These are phyloP conservation scores for Gasterosteus nipponicus DNA, from an alignment of 2,113 vertebrate species.

Conservation along the genomic window DNA sequence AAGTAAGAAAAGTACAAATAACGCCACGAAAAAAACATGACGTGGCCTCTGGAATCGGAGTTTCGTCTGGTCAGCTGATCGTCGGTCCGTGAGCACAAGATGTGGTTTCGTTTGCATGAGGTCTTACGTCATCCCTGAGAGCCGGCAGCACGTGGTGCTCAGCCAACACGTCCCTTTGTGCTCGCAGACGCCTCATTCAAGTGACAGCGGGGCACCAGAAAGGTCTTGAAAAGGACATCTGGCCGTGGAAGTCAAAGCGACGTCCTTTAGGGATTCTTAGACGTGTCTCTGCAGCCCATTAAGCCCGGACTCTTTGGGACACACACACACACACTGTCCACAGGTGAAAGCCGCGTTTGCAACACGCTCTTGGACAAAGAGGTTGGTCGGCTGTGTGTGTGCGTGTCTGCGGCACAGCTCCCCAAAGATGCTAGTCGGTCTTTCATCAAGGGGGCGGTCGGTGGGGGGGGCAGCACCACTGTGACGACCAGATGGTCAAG, in stretches of 20 bases:
- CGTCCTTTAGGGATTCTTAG: constrained; percentile 60
- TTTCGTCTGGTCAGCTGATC: constrained; percentile 44
- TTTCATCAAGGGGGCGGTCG: constrained; percentile 36
- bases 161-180: constrained; percentile 73
- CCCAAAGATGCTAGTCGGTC: constrained; percentile 58
- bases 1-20: neutral
- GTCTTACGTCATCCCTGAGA: constrained; percentile 73
- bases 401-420: constrained; percentile 39
- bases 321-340: constrained; percentile 57
- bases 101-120: constrained; percentile 70
- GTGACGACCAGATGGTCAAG: constrained; percentile 77
- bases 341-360: constrained; percentile 60
- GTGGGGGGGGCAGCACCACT: constrained; percentile 13
- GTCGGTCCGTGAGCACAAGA: constrained; percentile 42
- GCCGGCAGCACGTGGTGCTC: constrained; percentile 70
- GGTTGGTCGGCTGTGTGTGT: constrained; percentile 25
- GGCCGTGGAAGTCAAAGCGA: constrained; percentile 66
- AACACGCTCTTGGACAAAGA: constrained; percentile 56
- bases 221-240: constrained; percentile 75
- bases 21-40: constrained; percentile 4
- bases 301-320: constrained; percentile 44
- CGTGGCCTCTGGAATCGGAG: neutral
- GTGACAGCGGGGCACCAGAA: constrained; percentile 62
- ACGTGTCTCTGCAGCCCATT: constrained; percentile 55
- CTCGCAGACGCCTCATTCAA: constrained; percentile 63